Evolutionary conservation across 1,140 invertebrate species (phyloP).

Genomic region (Tetragnatha versicolor): DNA sequence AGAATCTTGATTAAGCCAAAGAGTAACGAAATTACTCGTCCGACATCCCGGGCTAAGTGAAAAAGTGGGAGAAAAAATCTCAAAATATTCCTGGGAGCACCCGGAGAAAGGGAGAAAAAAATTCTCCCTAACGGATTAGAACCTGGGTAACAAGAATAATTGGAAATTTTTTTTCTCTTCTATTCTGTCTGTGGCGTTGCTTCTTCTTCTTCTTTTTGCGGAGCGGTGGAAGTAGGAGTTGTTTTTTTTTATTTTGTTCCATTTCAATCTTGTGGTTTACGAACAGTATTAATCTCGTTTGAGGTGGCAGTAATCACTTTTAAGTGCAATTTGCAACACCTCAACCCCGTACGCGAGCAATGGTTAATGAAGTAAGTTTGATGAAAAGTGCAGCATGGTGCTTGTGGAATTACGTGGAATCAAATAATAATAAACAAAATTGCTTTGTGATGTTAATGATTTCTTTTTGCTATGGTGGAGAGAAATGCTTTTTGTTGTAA

Average conservation of each 20-base stretch:
- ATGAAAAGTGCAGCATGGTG: not conserved
- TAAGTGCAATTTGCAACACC: not conserved
- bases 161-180: slow-evolving; percentile 41
- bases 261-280: slow-evolving; percentile 40
- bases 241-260: slow-evolving; percentile 18
- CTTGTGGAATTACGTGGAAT: slow-evolving; percentile 2
- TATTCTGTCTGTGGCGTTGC: no score
- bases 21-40: slow-evolving; percentile 44
- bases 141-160: slow-evolving; percentile 47
- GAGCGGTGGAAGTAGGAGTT: not conserved
- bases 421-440: not conserved
- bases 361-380: slow-evolving; percentile 28
- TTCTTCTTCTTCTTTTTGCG: not conserved
- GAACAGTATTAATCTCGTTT: slow-evolving; percentile 31
- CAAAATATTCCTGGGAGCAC: slow-evolving; percentile 47
- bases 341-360: not conserved
- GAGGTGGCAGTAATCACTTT: slow-evolving; percentile 45
- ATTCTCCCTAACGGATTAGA: slow-evolving; percentile 31
- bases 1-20: slow-evolving; percentile 52
- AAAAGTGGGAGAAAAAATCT: slow-evolving; percentile 31
- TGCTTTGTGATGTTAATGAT: slow-evolving; percentile 39
- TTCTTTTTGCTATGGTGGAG: not conserved
- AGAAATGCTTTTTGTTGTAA: no score
- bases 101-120: slow-evolving; percentile 25
- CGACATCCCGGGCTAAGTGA: not conserved